These are phyloP conservation scores for Amblyjoppa proteus DNA, from an alignment of 2,888 invertebrate genomes.

Conservation along the genomic window DNA sequence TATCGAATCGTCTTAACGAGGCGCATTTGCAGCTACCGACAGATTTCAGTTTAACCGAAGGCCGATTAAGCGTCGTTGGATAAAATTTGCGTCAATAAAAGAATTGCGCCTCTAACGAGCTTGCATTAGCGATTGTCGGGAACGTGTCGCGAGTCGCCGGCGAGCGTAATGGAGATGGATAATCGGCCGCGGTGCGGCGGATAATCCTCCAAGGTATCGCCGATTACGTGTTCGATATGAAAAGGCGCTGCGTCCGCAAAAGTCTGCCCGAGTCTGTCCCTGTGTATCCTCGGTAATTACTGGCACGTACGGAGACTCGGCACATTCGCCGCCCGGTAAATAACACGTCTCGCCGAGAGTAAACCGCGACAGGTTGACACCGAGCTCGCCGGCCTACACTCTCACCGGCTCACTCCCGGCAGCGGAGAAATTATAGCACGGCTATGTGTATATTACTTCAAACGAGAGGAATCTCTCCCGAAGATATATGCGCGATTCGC, in stretches of 20 bases:
- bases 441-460: not conserved
- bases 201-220: slow-evolving; percentile 18
- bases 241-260: not conserved
- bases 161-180: not conserved
- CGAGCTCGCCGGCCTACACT: not conserved
- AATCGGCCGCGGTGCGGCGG: not conserved
- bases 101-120: too few species aligned
- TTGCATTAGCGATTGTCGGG: too few species aligned
- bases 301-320: slow-evolving; percentile 22
- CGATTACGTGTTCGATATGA: not conserved
- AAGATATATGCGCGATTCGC: slow-evolving; percentile 2
- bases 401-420: not conserved
- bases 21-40: too few species aligned
- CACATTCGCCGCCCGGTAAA: slow-evolving; percentile 23
- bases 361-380: slow-evolving; percentile 41
- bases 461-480: not conserved
- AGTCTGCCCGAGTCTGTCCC: slow-evolving; percentile 1
- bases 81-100: too few species aligned
- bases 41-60: too few species aligned
- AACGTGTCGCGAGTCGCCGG: not conserved
- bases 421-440: not conserved
- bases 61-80: too few species aligned
- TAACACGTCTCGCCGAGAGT: slow-evolving; percentile 29
- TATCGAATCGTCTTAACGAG: too few species aligned
- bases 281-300: slow-evolving; percentile 32